Evolutionary conservation across 2,888 invertebrate species (phyloP).

Genomic region (Prostheceraeus crozeri): DNA sequence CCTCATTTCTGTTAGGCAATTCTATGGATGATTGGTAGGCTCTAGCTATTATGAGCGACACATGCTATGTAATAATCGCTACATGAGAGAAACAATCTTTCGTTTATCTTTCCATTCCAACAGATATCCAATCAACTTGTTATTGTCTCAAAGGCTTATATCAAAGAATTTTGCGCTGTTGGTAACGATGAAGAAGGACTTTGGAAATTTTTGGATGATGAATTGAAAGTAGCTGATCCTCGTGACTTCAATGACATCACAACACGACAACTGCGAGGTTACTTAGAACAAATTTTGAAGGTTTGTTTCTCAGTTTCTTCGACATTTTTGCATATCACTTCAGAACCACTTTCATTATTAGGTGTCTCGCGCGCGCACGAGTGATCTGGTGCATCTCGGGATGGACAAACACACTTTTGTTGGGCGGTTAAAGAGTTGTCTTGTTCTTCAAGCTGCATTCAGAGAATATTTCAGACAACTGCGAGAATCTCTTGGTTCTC

Average conservation of each 20-base stretch:
- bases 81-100: too few species aligned
- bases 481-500: slow-evolving; percentile 46
- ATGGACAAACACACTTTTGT: slow-evolving; percentile 47
- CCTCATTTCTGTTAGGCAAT: too few species aligned
- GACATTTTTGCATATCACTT: too few species aligned
- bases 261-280: too few species aligned
- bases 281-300: too few species aligned
- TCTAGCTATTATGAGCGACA: too few species aligned
- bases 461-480: slow-evolving; percentile 48
- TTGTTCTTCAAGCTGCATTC: slow-evolving; percentile 49
- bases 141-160: slow-evolving; percentile 54
- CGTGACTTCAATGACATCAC: slow-evolving; percentile 34
- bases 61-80: too few species aligned
- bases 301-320: too few species aligned
- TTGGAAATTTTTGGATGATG: slow-evolving; percentile 37
- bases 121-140: slow-evolving; percentile 56
- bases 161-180: slow-evolving; percentile 46
- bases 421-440: slow-evolving; percentile 48
- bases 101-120: neutral
- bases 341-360: too few species aligned
- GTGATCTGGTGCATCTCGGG: slow-evolving; percentile 41
- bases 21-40: too few species aligned
- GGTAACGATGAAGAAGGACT: slow-evolving; percentile 28
- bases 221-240: slow-evolving; percentile 35
- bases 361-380: too few species aligned